These are phyloP conservation scores for Anodontia alba DNA, from an alignment of 2,888 invertebrate genomes.

Conservation along the genomic window DNA sequence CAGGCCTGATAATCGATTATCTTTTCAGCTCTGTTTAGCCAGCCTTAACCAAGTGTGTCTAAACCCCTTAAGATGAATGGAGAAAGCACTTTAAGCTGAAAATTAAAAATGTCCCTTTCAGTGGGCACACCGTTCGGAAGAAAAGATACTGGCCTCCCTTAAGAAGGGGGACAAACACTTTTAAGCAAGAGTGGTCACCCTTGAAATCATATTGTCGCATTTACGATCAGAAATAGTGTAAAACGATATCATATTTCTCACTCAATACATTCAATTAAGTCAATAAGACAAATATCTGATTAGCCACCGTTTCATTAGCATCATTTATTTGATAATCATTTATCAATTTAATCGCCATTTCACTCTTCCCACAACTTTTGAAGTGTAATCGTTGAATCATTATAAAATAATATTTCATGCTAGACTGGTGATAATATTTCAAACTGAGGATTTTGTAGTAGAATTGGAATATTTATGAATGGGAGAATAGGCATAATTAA, in stretches of 20 bases:
- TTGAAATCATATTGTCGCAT: no score
- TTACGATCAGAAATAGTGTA: no score
- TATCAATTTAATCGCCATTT: not conserved
- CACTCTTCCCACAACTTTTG: not conserved
- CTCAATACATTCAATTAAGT: not conserved
- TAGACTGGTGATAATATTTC: not conserved
- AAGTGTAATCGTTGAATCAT: not conserved
- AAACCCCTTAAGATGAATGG: no score
- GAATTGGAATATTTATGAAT: slow-evolving; percentile 10
- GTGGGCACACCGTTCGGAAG: no score
- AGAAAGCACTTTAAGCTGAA: no score
- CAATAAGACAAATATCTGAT: not conserved
- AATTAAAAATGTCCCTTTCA: no score
- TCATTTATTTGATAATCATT: not conserved
- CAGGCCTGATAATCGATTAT: no score
- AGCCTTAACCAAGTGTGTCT: no score
- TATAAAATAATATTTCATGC: slow-evolving; percentile 3
- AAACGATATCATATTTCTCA: not conserved
- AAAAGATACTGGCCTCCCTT: no score
- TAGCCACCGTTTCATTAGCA: not conserved
- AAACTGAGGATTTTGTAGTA: not conserved
- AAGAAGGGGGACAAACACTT: no score
- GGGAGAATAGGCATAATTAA: not conserved
- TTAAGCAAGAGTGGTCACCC: no score
- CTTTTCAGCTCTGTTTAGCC: no score